These are phyloP conservation scores for Eumeta japonica DNA, from an alignment of 1,140 invertebrate genomes.

Conservation along the genomic window DNA sequence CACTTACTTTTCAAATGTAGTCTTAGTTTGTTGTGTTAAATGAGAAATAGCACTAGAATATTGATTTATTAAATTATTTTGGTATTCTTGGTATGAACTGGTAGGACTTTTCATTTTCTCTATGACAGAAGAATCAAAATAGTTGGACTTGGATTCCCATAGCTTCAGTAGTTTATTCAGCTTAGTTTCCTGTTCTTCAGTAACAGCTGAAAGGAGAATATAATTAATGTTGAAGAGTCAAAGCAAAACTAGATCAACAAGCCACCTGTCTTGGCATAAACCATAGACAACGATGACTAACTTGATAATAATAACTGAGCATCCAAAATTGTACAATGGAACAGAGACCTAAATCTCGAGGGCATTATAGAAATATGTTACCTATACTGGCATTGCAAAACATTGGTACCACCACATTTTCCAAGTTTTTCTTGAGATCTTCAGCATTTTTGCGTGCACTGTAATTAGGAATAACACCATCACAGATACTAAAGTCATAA, in stretches of 20 bases:
- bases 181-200: slow-evolving; percentile 85
- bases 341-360: slow-evolving; percentile 47
- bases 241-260: slow-evolving; percentile 38
- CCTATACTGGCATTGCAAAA: slow-evolving; percentile 87
- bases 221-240: slow-evolving; percentile 38
- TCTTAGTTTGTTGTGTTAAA: slow-evolving; percentile 72
- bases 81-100: slow-evolving; percentile 79
- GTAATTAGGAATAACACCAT: slow-evolving; percentile 58
- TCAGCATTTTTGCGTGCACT: slow-evolving; percentile 93
- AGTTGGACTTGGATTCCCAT: slow-evolving; percentile 96
- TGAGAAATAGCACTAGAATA: slow-evolving; percentile 74
- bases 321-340: slow-evolving; percentile 46
- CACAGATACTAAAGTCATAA: slow-evolving; percentile 48
- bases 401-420: slow-evolving; percentile 93
- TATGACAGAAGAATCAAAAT: slow-evolving; percentile 82
- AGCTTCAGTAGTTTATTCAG: slow-evolving; percentile 87
- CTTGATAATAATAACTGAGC: slow-evolving; percentile 36
- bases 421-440: slow-evolving; percentile 86
- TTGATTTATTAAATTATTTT: slow-evolving; percentile 76
- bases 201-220: slow-evolving; percentile 65
- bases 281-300: slow-evolving; percentile 41
- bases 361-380: slow-evolving; percentile 59
- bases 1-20: slow-evolving; percentile 71
- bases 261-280: slow-evolving; percentile 47
- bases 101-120: slow-evolving; percentile 79